Evolutionary conservation across 92 coral and sea anemone species (phyloP).

Genomic region (Hydrozoanthus gracilis): DNA sequence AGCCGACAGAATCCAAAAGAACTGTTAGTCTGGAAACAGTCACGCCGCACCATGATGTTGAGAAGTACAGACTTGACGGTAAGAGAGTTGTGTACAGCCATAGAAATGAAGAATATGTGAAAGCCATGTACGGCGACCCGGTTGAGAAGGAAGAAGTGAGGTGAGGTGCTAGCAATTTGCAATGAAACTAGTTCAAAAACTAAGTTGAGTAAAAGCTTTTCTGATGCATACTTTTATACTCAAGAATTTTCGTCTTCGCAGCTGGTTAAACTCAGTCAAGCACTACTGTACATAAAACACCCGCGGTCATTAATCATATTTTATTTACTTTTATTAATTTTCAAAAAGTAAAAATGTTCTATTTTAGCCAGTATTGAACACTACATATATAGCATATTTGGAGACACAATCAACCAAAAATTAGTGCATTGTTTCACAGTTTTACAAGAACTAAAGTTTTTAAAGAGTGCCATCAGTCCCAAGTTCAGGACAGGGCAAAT

Average conservation of each 20-base stretch:
- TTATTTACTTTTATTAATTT: neutral
- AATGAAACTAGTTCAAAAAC: neutral
- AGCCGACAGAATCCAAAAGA: constrained; percentile 57
- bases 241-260: neutral
- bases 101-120: constrained; percentile 71
- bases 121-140: constrained; percentile 77
- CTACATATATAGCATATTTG: neutral
- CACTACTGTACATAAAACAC: neutral
- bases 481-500: too few relatives aligned
- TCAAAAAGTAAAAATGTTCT: neutral
- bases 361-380: neutral
- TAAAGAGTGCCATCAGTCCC: too few relatives aligned
- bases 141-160: constrained; percentile 81
- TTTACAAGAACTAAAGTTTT: too few relatives aligned
- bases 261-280: constrained; percentile 28
- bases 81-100: constrained; percentile 71
- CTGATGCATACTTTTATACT: neutral
- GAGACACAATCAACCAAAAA: neutral
- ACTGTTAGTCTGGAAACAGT: constrained; percentile 73
- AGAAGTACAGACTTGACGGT: constrained; percentile 57
- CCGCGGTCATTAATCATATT: neutral
- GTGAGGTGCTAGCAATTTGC: constrained; percentile 28
- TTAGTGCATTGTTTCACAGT: neutral
- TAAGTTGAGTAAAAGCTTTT: too few relatives aligned
- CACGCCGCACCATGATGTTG: constrained; percentile 56